Evolutionary conservation across 2,888 invertebrate genomes (phyloP).

Genomic region (Dryocosmus kuriphilus): DNA sequence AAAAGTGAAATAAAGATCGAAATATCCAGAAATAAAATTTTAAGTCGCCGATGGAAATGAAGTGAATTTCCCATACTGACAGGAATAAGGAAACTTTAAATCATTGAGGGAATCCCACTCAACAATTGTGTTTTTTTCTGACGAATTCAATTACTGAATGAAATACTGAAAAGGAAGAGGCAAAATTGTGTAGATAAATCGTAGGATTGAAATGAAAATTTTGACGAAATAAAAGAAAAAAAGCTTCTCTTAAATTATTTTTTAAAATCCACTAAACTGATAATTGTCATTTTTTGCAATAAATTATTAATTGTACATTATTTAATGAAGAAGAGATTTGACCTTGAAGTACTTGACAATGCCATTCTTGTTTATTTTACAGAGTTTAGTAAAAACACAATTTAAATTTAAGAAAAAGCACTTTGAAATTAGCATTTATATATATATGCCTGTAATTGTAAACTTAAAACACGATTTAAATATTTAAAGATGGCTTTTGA

Average conservation of each 20-base stretch:
- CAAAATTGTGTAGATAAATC: not conserved
- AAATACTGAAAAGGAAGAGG: not conserved
- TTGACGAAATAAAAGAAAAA: no score
- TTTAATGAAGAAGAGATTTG: not conserved
- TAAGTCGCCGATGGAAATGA: not conserved
- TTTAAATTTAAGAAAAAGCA: not conserved
- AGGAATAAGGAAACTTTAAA: conserved; percentile 2
- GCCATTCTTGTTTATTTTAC: not conserved
- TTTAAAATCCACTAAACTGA: no score
- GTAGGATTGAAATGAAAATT: not conserved
- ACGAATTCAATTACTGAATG: conserved; percentile 10
- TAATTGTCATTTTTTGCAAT: not conserved
- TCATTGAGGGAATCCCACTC: conserved; percentile 12
- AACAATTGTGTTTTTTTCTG: conserved; percentile 12
- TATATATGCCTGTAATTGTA: not conserved
- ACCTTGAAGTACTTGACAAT: not conserved
- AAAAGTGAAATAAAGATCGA: no score
- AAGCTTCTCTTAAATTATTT: not conserved
- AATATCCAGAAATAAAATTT: not conserved
- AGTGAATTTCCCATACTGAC: not conserved
- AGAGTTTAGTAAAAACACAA: not conserved
- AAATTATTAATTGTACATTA: not conserved
- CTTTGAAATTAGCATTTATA: not conserved
- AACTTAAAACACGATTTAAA: not conserved
- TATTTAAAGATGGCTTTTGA: not conserved